Evolutionary conservation across 2,888 invertebrate species (phyloP).

Genomic region (Drosophila kanekoi): DNA sequence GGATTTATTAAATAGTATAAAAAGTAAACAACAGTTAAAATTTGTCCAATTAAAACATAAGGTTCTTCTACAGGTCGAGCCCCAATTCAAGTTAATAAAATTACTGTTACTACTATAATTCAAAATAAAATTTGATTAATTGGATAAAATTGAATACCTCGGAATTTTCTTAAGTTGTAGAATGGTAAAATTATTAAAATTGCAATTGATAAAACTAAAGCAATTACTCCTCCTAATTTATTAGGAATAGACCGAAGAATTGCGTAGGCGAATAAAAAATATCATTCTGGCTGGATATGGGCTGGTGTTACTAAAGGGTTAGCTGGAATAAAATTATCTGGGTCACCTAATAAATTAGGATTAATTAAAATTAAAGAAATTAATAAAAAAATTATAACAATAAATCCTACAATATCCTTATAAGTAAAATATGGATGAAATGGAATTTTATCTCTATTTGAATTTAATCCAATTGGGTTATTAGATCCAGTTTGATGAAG

Average conservation of each 20-base stretch:
- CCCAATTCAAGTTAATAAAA: conserved; percentile 90
- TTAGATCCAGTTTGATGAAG: conserved; percentile 89
- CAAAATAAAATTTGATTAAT: conserved; percentile 88
- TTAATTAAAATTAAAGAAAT: conserved; percentile 85
- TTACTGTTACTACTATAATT: conserved; percentile 85
- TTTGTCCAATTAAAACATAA: conserved; percentile 85
- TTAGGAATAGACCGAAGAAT: conserved; percentile 92
- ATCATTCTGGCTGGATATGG: conserved; percentile 94
- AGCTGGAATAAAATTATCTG: conserved; percentile 86
- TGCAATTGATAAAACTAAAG: conserved; percentile 87
- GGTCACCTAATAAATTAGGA: conserved; percentile 86
- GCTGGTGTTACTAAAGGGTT: conserved; percentile 87
- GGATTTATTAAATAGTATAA: too few relatives aligned
- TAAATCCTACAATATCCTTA: conserved; percentile 86
- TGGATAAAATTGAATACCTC: conserved; percentile 87
- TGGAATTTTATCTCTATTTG: background rate
- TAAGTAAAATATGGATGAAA: conserved; percentile 85
- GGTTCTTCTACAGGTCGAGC: conserved; percentile 89
- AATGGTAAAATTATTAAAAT: conserved; percentile 88
- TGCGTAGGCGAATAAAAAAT: conserved; percentile 90
- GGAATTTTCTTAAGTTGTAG: conserved; percentile 79
- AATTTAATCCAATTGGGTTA: conserved; percentile 88
- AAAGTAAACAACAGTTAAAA: too few relatives aligned
- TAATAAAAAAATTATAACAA: background rate
- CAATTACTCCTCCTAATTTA: conserved; percentile 90